Evolutionary conservation across 2,888 invertebrate genomes (phyloP).

Genomic region (Tipula lateralis): DNA sequence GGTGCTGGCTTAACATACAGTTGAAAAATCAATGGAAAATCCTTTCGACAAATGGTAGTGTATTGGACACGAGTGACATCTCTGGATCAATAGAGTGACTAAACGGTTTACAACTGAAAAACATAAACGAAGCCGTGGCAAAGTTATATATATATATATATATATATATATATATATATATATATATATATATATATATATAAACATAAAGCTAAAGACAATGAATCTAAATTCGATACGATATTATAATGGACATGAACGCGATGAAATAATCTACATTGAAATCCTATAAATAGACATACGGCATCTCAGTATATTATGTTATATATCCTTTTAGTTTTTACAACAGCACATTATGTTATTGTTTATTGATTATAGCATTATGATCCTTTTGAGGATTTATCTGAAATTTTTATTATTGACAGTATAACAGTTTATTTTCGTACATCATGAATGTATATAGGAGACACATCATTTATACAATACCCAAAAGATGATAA

Average conservation of each 20-base stretch:
- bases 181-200: too few relatives aligned
- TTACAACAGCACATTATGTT: not conserved
- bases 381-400: not conserved
- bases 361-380: not conserved
- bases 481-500: not conserved
- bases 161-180: too few relatives aligned
- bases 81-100: too few relatives aligned
- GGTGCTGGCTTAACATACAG: too few relatives aligned
- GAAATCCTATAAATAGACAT: slow-evolving; percentile 2
- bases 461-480: not conserved
- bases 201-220: too few relatives aligned
- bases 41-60: too few relatives aligned
- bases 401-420: not conserved
- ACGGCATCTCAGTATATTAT: not conserved
- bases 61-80: too few relatives aligned
- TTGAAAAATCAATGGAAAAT: too few relatives aligned
- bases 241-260: slow-evolving; percentile 13
- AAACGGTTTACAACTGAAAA: too few relatives aligned
- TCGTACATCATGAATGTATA: not conserved
- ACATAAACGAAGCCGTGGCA: too few relatives aligned
- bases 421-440: not conserved
- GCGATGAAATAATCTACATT: slow-evolving; percentile 11
- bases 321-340: not conserved
- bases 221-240: not conserved
- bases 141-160: too few relatives aligned